phyloP scores from a whole-genome alignment of 37 sponge, comb jelly and placozoan genomes.

The Cladorhizidae sp. region DNA sequence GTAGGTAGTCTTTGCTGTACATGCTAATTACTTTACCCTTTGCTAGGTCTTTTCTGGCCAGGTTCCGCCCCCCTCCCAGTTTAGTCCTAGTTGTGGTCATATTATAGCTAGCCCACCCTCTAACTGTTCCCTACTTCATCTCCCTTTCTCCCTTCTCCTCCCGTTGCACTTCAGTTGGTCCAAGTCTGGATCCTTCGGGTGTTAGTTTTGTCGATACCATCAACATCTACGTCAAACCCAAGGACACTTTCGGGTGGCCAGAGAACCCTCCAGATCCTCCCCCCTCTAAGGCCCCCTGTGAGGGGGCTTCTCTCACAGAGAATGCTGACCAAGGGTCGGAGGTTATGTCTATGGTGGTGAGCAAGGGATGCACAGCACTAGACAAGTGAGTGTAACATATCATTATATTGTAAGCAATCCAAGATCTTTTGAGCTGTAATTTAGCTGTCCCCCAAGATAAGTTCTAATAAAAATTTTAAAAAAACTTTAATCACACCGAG shows the following conservation, averaged over 20 bases:
- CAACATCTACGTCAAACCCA: slow-evolving; percentile 63
- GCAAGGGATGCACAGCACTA: slow-evolving; percentile 11
- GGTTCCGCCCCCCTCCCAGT: too few relatives aligned
- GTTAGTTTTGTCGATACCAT: slow-evolving; percentile 79
- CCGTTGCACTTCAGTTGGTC: slow-evolving; percentile 61
- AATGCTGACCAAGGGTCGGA: slow-evolving; percentile 14
- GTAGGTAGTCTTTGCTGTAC: too few relatives aligned
- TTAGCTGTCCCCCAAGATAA: too few relatives aligned
- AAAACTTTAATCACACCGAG: too few relatives aligned
- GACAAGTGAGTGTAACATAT: slow-evolving; percentile 41
- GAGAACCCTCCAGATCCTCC: slow-evolving; percentile 48
- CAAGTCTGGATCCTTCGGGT: slow-evolving; percentile 78
- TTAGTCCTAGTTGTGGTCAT: too few relatives aligned
- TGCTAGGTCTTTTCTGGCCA: too few relatives aligned
- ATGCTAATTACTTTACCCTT: too few relatives aligned
- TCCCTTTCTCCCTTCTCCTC: neutral
- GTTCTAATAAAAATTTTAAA: too few relatives aligned
- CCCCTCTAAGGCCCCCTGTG: neutral
- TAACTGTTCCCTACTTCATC: too few relatives aligned
- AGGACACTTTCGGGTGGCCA: slow-evolving; percentile 77
- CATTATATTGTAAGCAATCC: too few relatives aligned
- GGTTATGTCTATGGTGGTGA: neutral
- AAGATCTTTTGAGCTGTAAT: too few relatives aligned
- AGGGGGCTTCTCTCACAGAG: neutral
- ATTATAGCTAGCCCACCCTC: too few relatives aligned